Percentiles rank a stretch among this genome's conserved stretches.
These are phyloP conservation scores for Clavelina lepadiformis DNA, from an alignment of 23 tunicate genomes.

Conservation along the genomic window DNA sequence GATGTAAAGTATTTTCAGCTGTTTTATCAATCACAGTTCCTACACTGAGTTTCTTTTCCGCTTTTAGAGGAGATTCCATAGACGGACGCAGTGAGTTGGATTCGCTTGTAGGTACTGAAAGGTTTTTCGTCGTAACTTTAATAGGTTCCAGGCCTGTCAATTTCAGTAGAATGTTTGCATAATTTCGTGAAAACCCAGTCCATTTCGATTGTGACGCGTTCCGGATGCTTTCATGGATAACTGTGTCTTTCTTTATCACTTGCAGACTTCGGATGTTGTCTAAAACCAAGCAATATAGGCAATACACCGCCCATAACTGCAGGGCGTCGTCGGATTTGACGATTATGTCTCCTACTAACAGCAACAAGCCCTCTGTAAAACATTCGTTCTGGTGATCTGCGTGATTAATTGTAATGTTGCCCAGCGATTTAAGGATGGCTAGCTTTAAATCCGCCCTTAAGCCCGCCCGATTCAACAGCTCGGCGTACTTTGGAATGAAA, in stretches of 20 bases:
- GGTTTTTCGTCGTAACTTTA: too few relatives aligned
- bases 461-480: slow-evolving; percentile 30
- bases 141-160: slow-evolving; percentile 42
- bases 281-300: slow-evolving; percentile 52
- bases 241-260: slow-evolving; percentile 6
- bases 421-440: slow-evolving; percentile 42
- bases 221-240: slow-evolving; percentile 1
- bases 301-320: slow-evolving; percentile 69
- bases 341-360: slow-evolving; percentile 17
- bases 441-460: slow-evolving; percentile 41
- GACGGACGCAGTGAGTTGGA: too few relatives aligned
- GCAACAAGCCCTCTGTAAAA: slow-evolving; percentile 40
- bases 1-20: too few relatives aligned
- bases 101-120: too few relatives aligned
- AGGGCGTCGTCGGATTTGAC: slow-evolving; percentile 19
- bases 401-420: slow-evolving; percentile 48
- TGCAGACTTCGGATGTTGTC: slow-evolving; percentile 70
- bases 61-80: too few relatives aligned
- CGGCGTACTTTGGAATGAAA: slow-evolving; percentile 51
- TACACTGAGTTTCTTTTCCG: too few relatives aligned
- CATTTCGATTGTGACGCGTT: slow-evolving; percentile 19
- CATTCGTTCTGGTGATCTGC: slow-evolving; percentile 58
- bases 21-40: too few relatives aligned
- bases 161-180: slow-evolving; percentile 46
- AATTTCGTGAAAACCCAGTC: slow-evolving; percentile 49